Evolutionary conservation across 1,140 invertebrate genomes (phyloP), one percentile per base, ranked within the genome.

Genomic region (Bombus waltoni): DNA sequence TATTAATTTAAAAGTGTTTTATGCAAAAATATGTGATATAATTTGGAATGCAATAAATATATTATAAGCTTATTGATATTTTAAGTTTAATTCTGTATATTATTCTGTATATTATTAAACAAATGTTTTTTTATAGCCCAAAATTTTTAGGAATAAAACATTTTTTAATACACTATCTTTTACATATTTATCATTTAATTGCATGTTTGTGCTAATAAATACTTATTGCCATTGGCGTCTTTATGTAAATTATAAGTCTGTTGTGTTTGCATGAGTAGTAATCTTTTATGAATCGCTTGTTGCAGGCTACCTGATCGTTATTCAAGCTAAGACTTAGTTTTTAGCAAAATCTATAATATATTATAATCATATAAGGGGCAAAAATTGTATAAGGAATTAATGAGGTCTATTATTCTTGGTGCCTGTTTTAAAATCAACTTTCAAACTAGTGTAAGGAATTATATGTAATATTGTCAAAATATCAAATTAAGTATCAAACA

Each of bases 261-360:
- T 83, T 81, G 47, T 86, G 47, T 86, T 87, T 92, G 93, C 93
- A 94, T 94, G 93, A 92, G 93, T 94, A 94, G 93, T 93, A 91
- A 93, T 87, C 84, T 91, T 93, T 93, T 91, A 92, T 91, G 87
- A 93, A 93, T 81, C 89, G 88, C 91, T 91, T 93, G 90, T 92
- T 92, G 86, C 89, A 94, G 91, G 91, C 92, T 91, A 91, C 81
- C 89, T 91, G 88, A 91, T 90, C 91, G 87, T 93, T 93, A 91
- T 89, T 87, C 89, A 87, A 92, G 87, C 89, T 92, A 91, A 93
- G 88, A 91, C 83, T 93, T 81, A 87, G 32, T 89, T 87, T 89
- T 89, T 83, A 90, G 72, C 88, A 78, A 79, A 89, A 87, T 90
- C 90, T 92, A 81, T 89, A 93, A 85, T 89, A 59, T 90, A 81